Base-by-base conservation (phyloP, 1,140 invertebrate species). In the Neodiprion pinetum region DNA sequence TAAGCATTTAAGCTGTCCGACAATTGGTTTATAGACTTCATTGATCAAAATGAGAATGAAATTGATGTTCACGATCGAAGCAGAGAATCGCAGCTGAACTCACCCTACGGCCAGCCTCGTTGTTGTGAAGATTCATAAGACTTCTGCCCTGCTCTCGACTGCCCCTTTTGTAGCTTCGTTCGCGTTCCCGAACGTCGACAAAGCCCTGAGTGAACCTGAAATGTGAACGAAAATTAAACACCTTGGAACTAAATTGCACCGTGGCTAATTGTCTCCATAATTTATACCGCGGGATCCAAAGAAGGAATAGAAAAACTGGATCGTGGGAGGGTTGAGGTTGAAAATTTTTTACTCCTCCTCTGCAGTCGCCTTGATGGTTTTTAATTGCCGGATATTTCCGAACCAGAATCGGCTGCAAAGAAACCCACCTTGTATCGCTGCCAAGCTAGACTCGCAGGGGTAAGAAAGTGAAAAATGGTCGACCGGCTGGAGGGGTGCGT, bases 71-170 rank as follows among this genome's bases (percentile, higher is more conserved):
- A 40, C 28, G 28, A 40, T 40, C 28, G 2, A 40, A 40, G 28
- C 28, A 40, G 2, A 40, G 28, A 1, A 1, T 40, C 5, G 28
- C 17, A 5, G 67, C 23, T 68, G 14, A 74, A 90, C 93, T 92
- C 91, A 97, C 96, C 91, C 96, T 91, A 85, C 96, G 89, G 10
- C 97, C 97, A 53, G 96, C 97, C 86, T 98, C 96, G 84, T 98
- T 98, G 87, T 98, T 98, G 85, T 98, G 96, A 28, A 97, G 89
- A 90, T 98, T 97, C 95, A 98, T 98, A 69, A 98, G 89, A 78
- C 94, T 93, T 49, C 95, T 87, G 1, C 94, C 96, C 82, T 97
- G 94, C 71, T 94, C 93, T 66, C 90, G 88, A 65, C 93, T 94
- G 50, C 93, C 93, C 80, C 92, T 88, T 88, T 91, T 94, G 86